phyloP scores from a whole-genome alignment of 2,888 invertebrate genomes.

The Epinotia nisella region DNA sequence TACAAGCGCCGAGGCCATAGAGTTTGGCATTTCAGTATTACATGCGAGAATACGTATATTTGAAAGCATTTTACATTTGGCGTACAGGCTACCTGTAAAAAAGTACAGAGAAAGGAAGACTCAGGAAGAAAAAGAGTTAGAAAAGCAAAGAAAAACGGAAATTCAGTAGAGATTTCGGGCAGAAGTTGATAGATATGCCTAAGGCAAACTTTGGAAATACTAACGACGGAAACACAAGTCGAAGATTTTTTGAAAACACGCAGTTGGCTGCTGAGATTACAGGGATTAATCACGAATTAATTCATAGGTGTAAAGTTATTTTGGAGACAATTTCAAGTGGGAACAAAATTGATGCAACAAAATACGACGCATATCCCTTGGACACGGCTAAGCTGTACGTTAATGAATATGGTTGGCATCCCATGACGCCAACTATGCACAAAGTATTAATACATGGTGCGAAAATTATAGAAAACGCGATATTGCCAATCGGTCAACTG shows the following conservation, averaged over 20 bases:
- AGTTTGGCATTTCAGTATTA: slow-evolving; percentile 10
- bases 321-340: slow-evolving; percentile 21
- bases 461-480: slow-evolving; percentile 13
- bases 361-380: slow-evolving; percentile 7
- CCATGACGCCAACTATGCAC: slow-evolving; percentile 35
- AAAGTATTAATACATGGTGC: slow-evolving; percentile 37
- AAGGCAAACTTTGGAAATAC: background rate
- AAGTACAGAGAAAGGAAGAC: background rate
- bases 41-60: slow-evolving; percentile 21
- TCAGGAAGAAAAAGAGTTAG: background rate
- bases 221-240: background rate
- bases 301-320: background rate
- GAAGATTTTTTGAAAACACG: background rate
- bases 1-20: background rate
- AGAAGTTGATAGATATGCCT: background rate
- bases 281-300: background rate
- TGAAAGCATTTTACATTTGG: background rate
- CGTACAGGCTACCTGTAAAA: background rate
- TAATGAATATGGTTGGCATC: slow-evolving; percentile 17
- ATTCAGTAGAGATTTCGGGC: background rate
- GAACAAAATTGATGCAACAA: slow-evolving; percentile 6
- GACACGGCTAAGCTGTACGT: slow-evolving; percentile 27
- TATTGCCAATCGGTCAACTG: slow-evolving; percentile 6
- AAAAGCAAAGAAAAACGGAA: background rate
- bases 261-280: background rate